Percentiles rank a stretch among this genome's conserved stretches.
These are phyloP conservation scores for Heliconius congener DNA, from an alignment of 1,140 invertebrate species.

Conservation along the genomic window DNA sequence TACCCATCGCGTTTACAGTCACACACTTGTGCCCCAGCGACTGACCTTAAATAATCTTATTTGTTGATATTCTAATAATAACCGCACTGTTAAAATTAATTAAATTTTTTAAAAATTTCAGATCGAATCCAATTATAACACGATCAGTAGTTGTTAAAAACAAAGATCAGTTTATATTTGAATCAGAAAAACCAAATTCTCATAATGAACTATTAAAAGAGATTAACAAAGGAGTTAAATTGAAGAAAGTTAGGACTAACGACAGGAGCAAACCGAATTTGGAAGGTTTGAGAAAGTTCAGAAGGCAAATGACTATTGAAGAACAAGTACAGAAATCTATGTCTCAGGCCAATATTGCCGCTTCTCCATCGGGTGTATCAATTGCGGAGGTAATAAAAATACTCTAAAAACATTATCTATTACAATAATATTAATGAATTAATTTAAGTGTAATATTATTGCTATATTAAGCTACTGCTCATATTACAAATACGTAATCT, in stretches of 20 bases:
- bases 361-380: slow-evolving; percentile 63
- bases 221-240: slow-evolving; percentile 89
- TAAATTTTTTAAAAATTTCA: slow-evolving; percentile 41
- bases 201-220: slow-evolving; percentile 92
- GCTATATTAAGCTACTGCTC: neutral
- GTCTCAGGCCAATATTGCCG: slow-evolving; percentile 84
- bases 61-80: neutral
- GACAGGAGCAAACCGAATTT: slow-evolving; percentile 93
- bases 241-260: slow-evolving; percentile 90
- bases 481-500: neutral
- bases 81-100: slow-evolving; percentile 1
- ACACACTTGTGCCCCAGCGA: no score
- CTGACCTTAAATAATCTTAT: neutral
- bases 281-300: slow-evolving; percentile 91
- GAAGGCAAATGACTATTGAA: slow-evolving; percentile 93
- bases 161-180: slow-evolving; percentile 92
- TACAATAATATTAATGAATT: neutral
- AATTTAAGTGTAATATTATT: neutral
- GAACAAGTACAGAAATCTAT: slow-evolving; percentile 92
- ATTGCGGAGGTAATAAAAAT: slow-evolving; percentile 56
- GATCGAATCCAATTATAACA: slow-evolving; percentile 83
- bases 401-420: neutral
- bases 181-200: slow-evolving; percentile 91
- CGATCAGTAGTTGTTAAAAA: slow-evolving; percentile 84
- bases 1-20: no score